phyloP scores from a whole-genome alignment of 1,140 invertebrate genomes.

The Cydia strobilella region DNA sequence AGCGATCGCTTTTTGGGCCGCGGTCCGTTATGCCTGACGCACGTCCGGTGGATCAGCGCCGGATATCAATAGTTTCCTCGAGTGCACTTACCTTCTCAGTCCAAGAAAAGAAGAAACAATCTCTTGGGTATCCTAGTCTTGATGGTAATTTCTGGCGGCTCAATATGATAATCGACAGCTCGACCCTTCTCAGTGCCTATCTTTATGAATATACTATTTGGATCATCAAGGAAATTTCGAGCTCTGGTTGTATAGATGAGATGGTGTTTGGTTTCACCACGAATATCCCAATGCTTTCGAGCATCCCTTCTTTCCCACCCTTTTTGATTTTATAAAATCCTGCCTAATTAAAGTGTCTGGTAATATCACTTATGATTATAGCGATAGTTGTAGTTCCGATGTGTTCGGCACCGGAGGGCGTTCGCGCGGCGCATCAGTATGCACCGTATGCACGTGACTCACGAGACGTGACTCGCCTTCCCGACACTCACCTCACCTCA shows the following conservation, averaged over 20 bases:
- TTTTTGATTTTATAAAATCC: too few species aligned
- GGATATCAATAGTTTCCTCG: constrained; percentile 45
- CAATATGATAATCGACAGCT: too few species aligned
- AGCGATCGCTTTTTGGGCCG: constrained; percentile 42
- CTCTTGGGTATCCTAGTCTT: too few species aligned
- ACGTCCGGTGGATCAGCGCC: constrained; percentile 57
- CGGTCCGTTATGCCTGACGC: constrained; percentile 44
- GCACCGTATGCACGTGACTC: constrained; percentile 51
- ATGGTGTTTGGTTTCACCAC: too few species aligned
- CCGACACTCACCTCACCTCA: constrained; percentile 46
- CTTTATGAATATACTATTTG: too few species aligned
- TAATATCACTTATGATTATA: neutral
- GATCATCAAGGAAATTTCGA: too few species aligned
- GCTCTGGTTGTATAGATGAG: too few species aligned
- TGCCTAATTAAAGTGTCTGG: neutral
- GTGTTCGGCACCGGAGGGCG: constrained; percentile 28
- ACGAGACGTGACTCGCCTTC: constrained; percentile 65
- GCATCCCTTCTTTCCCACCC: too few species aligned
- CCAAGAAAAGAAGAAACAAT: neutral
- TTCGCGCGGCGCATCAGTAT: constrained; percentile 58
- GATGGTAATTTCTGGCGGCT: too few species aligned
- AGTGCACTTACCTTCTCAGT: constrained; percentile 40
- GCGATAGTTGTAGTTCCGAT: constrained; percentile 34
- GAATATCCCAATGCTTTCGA: too few species aligned
- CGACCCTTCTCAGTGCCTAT: too few species aligned